Conservation (phyloP, 2,113 vertebrate species). For the Burhinus bistriatus region DNA sequence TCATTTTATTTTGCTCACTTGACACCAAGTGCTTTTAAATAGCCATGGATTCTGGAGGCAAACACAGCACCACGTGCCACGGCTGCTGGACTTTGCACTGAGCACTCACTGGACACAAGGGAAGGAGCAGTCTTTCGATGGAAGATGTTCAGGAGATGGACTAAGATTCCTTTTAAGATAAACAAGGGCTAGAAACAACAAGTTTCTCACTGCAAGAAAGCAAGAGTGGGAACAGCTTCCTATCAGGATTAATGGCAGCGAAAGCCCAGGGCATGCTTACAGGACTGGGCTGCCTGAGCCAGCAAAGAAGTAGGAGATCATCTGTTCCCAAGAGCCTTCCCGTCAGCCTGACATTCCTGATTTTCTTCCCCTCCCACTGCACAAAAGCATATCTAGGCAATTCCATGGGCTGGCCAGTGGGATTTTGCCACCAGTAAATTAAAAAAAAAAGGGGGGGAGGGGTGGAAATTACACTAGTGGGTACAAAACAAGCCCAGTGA, state of each 20-base stretch:
- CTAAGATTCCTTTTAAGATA: not conserved
- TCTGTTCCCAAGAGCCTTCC: conserved; percentile 25
- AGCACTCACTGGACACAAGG: rapidly evolving
- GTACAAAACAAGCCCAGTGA: not conserved
- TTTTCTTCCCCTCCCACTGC: conserved; percentile 38
- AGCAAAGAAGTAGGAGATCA: not conserved
- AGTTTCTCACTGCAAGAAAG: not conserved
- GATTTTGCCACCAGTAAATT: not conserved
- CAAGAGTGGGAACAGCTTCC: not conserved
- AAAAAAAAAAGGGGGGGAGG: not conserved
- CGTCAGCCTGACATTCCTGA: conserved; percentile 34
- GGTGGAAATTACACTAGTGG: not conserved
- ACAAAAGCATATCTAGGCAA: not conserved
- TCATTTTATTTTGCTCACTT: not conserved
- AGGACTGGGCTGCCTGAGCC: not conserved
- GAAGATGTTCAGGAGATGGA: not conserved
- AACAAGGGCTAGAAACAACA: not conserved
- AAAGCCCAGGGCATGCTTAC: not conserved
- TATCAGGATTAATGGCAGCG: rapidly evolving
- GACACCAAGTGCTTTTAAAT: not conserved
- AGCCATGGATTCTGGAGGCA: not conserved
- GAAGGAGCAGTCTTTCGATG: not conserved
- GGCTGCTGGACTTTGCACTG: not conserved
- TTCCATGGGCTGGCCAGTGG: not conserved
- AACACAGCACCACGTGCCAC: rapidly evolving